These are phyloP conservation scores for Labrus mixtus DNA, from an alignment of 2,113 vertebrate genomes.

Conservation along the genomic window DNA sequence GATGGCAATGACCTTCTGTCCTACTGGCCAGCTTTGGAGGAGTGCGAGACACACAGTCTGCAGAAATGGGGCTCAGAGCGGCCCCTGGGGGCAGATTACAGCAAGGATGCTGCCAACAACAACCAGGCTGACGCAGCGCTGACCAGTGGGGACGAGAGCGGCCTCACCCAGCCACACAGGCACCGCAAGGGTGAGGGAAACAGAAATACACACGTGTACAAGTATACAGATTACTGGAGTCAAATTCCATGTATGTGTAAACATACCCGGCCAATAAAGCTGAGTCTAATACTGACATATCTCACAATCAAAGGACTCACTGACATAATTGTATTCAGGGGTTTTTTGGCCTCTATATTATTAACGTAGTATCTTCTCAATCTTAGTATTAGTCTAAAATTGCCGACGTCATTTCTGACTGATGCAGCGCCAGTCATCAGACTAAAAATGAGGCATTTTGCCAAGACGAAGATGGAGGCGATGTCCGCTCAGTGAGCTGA, in stretches of 20 bases:
- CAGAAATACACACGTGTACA: neutral
- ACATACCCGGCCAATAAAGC: too few relatives aligned
- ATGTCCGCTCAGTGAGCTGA: constrained; percentile 25
- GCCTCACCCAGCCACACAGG: constrained; percentile 88
- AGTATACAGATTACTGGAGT: neutral
- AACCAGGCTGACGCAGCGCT: constrained; percentile 92
- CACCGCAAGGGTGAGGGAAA: constrained; percentile 92
- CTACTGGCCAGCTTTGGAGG: constrained; percentile 96
- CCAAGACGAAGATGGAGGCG: constrained; percentile 19
- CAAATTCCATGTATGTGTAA: too few relatives aligned
- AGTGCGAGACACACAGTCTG: constrained; percentile 90
- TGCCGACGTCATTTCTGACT: constrained; percentile 11
- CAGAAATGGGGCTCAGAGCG: constrained; percentile 98
- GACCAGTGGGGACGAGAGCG: constrained; percentile 95
- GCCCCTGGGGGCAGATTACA: constrained; percentile 92
- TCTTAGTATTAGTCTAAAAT: neutral
- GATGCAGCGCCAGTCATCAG: neutral
- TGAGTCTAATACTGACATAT: too few relatives aligned
- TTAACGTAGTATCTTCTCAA: neutral
- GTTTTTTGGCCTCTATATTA: neutral
- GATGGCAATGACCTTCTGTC: constrained; percentile 97
- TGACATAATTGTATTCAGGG: neutral
- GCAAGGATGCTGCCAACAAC: constrained; percentile 95
- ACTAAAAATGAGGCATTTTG: constrained; percentile 9
- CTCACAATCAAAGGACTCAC: neutral